Conservation (phyloP, 2,113 vertebrate species). For the Gasterosteus nipponicus region DNA sequence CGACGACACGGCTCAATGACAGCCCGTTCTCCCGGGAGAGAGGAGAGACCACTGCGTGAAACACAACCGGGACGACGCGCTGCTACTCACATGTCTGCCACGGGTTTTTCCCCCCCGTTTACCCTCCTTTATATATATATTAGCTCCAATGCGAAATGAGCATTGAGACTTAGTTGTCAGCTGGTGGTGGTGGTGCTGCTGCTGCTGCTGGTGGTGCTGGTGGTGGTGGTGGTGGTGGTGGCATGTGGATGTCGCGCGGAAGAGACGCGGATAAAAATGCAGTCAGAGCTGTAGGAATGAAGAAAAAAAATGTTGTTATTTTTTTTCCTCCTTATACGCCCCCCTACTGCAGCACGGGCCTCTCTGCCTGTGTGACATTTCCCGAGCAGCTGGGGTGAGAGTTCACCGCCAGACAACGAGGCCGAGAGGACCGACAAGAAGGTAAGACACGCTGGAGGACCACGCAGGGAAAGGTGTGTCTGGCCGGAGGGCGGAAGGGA, state of each 20-base stretch:
- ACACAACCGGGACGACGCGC: constrained; percentile 64
- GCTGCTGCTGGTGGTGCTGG: not conserved
- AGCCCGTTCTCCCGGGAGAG: constrained; percentile 27
- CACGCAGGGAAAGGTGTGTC: constrained; percentile 71
- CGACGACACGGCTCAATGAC: constrained; percentile 49
- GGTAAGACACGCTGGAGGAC: constrained; percentile 84
- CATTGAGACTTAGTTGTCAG: constrained; percentile 58
- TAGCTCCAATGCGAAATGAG: constrained; percentile 63
- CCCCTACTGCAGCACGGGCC: constrained; percentile 85
- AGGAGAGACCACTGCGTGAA: constrained; percentile 42
- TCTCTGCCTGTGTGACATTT: constrained; percentile 84
- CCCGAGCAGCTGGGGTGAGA: constrained; percentile 84
- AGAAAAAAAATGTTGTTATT: constrained; percentile 70
- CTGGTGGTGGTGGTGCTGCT: not conserved
- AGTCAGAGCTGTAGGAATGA: constrained; percentile 53
- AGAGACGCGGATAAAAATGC: constrained; percentile 62
- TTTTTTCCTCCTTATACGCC: constrained; percentile 70
- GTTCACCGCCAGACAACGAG: constrained; percentile 86
- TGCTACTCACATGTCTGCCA: constrained; percentile 85
- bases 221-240: constrained; percentile 24
- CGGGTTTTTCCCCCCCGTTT: constrained; percentile 40
- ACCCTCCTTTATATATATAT: constrained; percentile 31
- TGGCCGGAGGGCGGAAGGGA: constrained; percentile 62
- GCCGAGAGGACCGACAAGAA: constrained; percentile 78
- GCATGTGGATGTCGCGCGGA: constrained; percentile 68